A percentile compares a stretch with the other conserved stretches of the same genome.
Evolutionary conservation across 2,797 vertebrate genomes (phyloP).

Genomic region (Argyrosomus regius): DNA sequence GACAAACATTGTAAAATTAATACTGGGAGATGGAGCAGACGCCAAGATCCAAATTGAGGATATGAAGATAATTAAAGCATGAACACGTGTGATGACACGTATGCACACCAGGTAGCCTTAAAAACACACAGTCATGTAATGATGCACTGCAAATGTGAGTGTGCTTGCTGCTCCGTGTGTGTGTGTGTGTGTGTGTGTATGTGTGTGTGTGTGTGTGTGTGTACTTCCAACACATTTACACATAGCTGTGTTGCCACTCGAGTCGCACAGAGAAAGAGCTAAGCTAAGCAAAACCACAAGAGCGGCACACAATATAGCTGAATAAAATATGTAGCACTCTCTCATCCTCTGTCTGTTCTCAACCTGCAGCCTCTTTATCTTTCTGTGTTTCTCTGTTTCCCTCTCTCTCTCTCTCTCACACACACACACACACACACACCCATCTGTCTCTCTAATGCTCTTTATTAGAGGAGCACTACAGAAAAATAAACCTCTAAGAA

Average conservation of each 20-base stretch:
- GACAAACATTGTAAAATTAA: constrained; percentile 45
- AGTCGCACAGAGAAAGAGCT: constrained; percentile 54
- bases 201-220: neutral
- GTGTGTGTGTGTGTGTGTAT: neutral
- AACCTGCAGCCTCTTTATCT: constrained; percentile 38
- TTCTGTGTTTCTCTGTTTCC: constrained; percentile 8
- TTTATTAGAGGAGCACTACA: constrained; percentile 35
- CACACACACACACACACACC: constrained; percentile 12
- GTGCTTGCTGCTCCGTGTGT: neutral
- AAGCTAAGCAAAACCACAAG: constrained; percentile 66
- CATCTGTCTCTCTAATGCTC: constrained; percentile 44
- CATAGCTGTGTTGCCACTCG: constrained; percentile 49
- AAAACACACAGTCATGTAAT: constrained; percentile 13
- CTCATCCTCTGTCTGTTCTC: constrained; percentile 43
- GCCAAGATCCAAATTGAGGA: constrained; percentile 13
- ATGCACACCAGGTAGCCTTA: neutral
- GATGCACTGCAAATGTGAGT: constrained; percentile 20
- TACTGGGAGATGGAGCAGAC: constrained; percentile 18
- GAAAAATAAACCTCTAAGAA: constrained; percentile 26
- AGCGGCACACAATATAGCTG: constrained; percentile 47
- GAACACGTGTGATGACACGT: neutral
- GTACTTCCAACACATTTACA: constrained; percentile 9
- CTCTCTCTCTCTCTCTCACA: constrained; percentile 9
- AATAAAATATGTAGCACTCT: constrained; percentile 69
- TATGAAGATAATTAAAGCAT: constrained; percentile 27